Conservation (phyloP, 2,113 vertebrate species). For the Saccopteryx leptura region DNA sequence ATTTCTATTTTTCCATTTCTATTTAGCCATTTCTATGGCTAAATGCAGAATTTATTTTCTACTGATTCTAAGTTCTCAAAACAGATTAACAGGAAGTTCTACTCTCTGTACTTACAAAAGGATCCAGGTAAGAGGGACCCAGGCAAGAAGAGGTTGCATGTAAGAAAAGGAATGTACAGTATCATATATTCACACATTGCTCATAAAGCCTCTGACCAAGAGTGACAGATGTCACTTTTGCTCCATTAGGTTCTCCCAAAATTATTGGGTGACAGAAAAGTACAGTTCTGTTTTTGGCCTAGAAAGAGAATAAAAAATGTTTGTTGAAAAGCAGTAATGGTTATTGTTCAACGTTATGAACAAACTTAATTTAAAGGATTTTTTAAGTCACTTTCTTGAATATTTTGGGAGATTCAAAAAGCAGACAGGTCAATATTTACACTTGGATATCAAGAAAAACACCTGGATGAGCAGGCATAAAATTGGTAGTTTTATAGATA, state of each 20-base stretch:
- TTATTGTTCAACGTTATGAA: background rate
- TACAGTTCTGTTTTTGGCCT: background rate
- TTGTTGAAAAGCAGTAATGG: background rate
- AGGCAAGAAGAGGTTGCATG: background rate
- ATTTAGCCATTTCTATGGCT: background rate
- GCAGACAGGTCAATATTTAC: background rate
- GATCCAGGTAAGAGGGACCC: background rate
- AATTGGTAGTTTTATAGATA: background rate
- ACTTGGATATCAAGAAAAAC: background rate
- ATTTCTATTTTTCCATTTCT: too few species aligned
- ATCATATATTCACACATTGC: background rate
- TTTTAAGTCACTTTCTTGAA: background rate
- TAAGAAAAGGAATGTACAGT: background rate
- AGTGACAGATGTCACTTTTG: background rate
- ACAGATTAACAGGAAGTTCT: background rate
- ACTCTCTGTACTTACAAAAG: background rate
- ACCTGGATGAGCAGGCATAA: background rate
- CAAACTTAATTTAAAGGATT: background rate
- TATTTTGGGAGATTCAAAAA: conserved; percentile 2
- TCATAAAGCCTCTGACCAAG: background rate
- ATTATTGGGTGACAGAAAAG: background rate
- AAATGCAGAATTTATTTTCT: background rate
- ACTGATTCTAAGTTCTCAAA: background rate
- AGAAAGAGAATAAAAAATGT: background rate
- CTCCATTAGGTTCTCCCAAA: background rate